These are phyloP conservation scores for Percina caprodes DNA, from an alignment of 2,113 vertebrate species.

Conservation along the genomic window DNA sequence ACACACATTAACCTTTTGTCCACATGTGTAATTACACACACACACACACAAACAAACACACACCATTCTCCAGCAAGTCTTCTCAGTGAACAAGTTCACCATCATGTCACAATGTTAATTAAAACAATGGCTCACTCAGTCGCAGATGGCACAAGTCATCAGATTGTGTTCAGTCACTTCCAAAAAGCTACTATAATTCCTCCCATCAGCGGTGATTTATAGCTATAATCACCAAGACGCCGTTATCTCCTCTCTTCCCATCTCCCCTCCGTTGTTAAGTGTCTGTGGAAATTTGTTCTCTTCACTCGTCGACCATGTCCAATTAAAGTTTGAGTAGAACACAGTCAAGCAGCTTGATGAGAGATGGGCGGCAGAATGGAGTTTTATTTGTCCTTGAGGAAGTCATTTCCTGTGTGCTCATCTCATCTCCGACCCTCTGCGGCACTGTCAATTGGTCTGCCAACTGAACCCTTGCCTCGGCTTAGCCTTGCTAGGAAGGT, in stretches of 20 bases:
- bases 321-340: slow-evolving; percentile 75
- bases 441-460: slow-evolving; percentile 63
- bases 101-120: slow-evolving; percentile 68
- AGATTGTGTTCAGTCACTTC: slow-evolving; percentile 69
- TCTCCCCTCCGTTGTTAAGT: slow-evolving; percentile 61
- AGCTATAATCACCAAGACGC: slow-evolving; percentile 56
- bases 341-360: slow-evolving; percentile 50
- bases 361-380: slow-evolving; percentile 46
- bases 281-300: slow-evolving; percentile 74
- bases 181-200: slow-evolving; percentile 61
- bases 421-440: slow-evolving; percentile 58
- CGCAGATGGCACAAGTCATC: slow-evolving; percentile 73
- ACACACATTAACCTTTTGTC: slow-evolving; percentile 26
- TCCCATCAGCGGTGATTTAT: slow-evolving; percentile 71
- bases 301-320: slow-evolving; percentile 73
- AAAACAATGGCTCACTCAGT: slow-evolving; percentile 70
- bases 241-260: slow-evolving; percentile 57
- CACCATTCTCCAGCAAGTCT: slow-evolving; percentile 16
- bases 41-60: slow-evolving; percentile 11
- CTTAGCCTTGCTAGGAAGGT: slow-evolving; percentile 45
- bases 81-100: slow-evolving; percentile 44
- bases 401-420: slow-evolving; percentile 76
- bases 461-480: slow-evolving; percentile 57
- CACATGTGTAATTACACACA: slow-evolving; percentile 15
- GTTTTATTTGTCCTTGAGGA: slow-evolving; percentile 78